A percentile compares a stretch with the other conserved stretches of the same genome.
Evolutionary conservation across 2,888 invertebrate genomes (phyloP).

Genomic region (Schrankia costaestrigalis): DNA sequence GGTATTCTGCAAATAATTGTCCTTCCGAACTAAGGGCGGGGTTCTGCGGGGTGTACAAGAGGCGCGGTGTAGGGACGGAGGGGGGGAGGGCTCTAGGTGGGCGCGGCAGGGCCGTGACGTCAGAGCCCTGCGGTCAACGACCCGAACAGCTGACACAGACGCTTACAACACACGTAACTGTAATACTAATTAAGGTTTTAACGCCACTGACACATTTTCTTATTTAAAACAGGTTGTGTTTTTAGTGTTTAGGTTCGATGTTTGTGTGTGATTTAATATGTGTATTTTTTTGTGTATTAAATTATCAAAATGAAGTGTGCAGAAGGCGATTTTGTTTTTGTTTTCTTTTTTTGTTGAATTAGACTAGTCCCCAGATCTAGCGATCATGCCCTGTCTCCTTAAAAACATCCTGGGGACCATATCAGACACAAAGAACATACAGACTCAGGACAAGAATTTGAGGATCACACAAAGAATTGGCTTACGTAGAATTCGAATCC

Average conservation of each 20-base stretch:
- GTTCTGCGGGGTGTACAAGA: constrained; percentile 30
- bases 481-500: no score
- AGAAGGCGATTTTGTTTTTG: no score
- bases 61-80: constrained; percentile 13
- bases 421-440: no score
- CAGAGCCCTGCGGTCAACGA: constrained; percentile 64
- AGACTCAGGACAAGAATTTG: no score
- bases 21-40: constrained; percentile 41
- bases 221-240: constrained; percentile 19
- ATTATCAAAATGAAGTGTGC: no score
- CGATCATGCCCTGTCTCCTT: no score
- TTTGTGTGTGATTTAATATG: no score
- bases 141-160: constrained; percentile 58
- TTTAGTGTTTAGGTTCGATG: constrained; percentile 1
- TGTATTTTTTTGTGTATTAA: no score
- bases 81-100: constrained; percentile 34
- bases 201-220: constrained; percentile 33
- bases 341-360: no score
- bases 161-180: constrained; percentile 26
- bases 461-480: no score
- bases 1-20: constrained; percentile 71
- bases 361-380: no score
- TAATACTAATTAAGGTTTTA: constrained; percentile 29
- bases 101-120: constrained; percentile 64
- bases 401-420: no score